A percentile compares a stretch with the other conserved stretches of the same genome.
These are phyloP conservation scores for Erebia palarica DNA, from an alignment of 2,888 invertebrate species.

Conservation along the genomic window DNA sequence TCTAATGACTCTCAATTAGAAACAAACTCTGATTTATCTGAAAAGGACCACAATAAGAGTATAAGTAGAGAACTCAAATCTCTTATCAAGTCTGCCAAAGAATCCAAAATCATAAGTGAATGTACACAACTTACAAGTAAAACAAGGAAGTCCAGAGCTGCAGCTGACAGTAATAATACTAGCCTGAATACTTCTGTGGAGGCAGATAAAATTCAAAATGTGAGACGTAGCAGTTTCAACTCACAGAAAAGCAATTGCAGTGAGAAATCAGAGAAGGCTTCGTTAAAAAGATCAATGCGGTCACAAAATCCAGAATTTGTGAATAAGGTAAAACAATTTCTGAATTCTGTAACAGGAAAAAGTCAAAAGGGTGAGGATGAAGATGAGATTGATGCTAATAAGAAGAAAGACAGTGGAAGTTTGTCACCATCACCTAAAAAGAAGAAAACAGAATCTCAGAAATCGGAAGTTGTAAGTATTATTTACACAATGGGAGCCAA, in stretches of 20 bases:
- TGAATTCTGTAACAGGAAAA: constrained; percentile 78
- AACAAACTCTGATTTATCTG: constrained; percentile 54
- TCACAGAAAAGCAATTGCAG: constrained; percentile 67
- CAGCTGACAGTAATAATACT: constrained; percentile 72
- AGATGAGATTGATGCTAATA: constrained; percentile 55
- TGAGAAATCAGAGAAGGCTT: constrained; percentile 64
- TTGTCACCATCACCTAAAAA: constrained; percentile 46
- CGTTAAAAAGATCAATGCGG: constrained; percentile 79
- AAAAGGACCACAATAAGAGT: constrained; percentile 69
- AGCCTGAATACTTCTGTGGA: constrained; percentile 68
- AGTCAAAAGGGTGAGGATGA: constrained; percentile 53
- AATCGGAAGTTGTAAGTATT: constrained; percentile 39
- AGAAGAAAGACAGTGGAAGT: constrained; percentile 51
- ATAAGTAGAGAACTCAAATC: constrained; percentile 84
- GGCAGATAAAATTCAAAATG: constrained; percentile 57
- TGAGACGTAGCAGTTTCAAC: constrained; percentile 61
- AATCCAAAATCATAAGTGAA: constrained; percentile 85
- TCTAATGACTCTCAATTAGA: constrained; percentile 62
- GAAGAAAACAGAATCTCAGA: constrained; percentile 46
- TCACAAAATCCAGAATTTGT: constrained; percentile 85
- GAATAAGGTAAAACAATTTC: constrained; percentile 83
- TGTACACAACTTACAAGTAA: constrained; percentile 80
- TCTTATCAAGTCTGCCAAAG: constrained; percentile 85
- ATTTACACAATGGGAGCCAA: not conserved
- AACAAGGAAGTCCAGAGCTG: constrained; percentile 70